phyloP scores from a whole-genome alignment of 2,797 vertebrate genomes.

The Numenius phaeopus region DNA sequence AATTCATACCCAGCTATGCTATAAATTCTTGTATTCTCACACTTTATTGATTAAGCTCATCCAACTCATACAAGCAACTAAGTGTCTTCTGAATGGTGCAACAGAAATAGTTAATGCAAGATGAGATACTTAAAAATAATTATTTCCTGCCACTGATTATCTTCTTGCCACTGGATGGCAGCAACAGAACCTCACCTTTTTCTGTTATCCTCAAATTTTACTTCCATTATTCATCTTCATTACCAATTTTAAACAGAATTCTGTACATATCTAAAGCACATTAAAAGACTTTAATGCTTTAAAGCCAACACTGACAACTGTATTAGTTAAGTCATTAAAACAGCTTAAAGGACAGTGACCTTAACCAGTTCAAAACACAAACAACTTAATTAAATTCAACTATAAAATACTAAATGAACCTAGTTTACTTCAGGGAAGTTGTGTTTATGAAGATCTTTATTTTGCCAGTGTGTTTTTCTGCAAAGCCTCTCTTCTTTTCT shows the following conservation, averaged over 20 bases:
- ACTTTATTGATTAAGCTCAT: neutral
- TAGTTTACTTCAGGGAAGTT: neutral
- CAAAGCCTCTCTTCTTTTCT: neutral
- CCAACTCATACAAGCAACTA: neutral
- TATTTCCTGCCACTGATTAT: neutral
- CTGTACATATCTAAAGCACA: neutral
- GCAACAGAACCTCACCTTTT: constrained; percentile 77
- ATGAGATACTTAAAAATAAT: neutral
- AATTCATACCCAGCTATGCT: neutral
- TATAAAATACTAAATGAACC: neutral
- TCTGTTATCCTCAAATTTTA: constrained; percentile 26
- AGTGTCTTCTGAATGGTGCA: neutral
- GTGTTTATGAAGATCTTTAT: neutral
- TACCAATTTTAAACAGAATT: constrained; percentile 27
- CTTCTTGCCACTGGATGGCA: constrained; percentile 86
- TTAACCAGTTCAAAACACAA: constrained; percentile 29
- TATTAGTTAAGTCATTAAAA: constrained; percentile 6
- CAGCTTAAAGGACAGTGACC: neutral
- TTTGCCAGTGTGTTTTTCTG: neutral
- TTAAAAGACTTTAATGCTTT: constrained; percentile 8
- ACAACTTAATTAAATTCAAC: constrained; percentile 34
- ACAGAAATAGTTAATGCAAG: neutral
- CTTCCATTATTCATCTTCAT: neutral
- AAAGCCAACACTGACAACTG: neutral
- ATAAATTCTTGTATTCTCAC: neutral